Conservation (phyloP, 2,888 invertebrate genomes). For the Eugnorisma glareosa region DNA sequence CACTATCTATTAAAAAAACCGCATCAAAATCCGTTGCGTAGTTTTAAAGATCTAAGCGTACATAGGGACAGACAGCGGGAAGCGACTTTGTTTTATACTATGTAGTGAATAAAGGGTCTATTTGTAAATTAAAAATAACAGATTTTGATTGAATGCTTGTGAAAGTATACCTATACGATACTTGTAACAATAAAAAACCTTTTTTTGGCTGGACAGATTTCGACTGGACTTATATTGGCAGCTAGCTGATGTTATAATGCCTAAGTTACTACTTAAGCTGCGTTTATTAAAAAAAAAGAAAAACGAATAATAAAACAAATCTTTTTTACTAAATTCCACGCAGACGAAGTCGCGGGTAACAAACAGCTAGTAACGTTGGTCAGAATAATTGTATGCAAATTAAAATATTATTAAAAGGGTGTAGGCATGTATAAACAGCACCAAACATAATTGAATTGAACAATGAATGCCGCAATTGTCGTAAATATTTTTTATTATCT, state of each 20-base stretch:
- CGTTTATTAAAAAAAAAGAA: too few relatives aligned
- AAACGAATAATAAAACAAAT: too few relatives aligned
- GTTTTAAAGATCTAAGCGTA: too few relatives aligned
- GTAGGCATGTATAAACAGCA: not conserved
- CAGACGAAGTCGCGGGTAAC: not conserved
- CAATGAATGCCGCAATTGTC: conserved; percentile 18
- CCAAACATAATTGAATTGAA: conserved; percentile 37
- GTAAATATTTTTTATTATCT: not conserved
- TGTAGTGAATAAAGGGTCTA: too few relatives aligned
- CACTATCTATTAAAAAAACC: too few relatives aligned
- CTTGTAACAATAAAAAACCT: not conserved
- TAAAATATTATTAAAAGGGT: conserved; percentile 12
- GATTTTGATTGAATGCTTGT: not conserved
- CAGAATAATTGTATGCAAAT: conserved; percentile 61
- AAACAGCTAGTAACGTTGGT: not conserved
- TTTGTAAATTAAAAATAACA: not conserved
- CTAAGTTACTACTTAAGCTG: too few relatives aligned
- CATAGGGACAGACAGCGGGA: too few relatives aligned
- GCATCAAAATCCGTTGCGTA: too few relatives aligned
- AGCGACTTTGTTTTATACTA: too few relatives aligned
- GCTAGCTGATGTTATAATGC: too few relatives aligned
- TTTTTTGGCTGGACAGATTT: not conserved
- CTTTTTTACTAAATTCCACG: not conserved
- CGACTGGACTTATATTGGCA: not conserved
- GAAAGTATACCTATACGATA: not conserved